Percentiles rank a stretch among this genome's conserved stretches.
Evolutionary conservation across 2,888 invertebrate species (phyloP).

Genomic region (Rosalia funebris): DNA sequence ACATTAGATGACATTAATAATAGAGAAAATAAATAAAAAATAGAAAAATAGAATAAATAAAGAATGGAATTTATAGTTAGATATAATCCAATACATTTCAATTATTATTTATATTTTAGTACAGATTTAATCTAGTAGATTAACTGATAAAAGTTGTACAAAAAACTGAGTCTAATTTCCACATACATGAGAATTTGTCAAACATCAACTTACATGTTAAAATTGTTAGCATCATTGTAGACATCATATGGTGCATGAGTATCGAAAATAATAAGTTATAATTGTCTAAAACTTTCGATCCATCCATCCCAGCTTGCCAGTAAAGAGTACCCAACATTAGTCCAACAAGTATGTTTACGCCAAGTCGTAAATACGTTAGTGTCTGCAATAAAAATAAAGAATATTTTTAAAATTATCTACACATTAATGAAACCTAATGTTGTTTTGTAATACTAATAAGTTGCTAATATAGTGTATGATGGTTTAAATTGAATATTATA

Average conservation of each 20-base stretch:
- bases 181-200: too few relatives aligned
- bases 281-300: constrained; percentile 81
- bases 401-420: neutral
- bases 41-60: constrained; percentile 2
- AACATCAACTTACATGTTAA: constrained; percentile 85
- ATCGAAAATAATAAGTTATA: constrained; percentile 91
- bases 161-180: too few relatives aligned
- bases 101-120: too few relatives aligned
- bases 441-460: too few relatives aligned
- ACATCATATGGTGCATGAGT: constrained; percentile 92
- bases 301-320: constrained; percentile 78
- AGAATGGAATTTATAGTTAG: too few relatives aligned
- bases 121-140: too few relatives aligned
- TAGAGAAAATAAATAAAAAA: neutral
- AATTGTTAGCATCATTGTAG: constrained; percentile 90
- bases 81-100: too few relatives aligned
- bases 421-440: too few relatives aligned
- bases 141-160: too few relatives aligned
- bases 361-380: constrained; percentile 79
- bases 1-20: neutral
- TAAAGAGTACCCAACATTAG: constrained; percentile 82
- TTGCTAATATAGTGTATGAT: too few relatives aligned
- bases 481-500: too few relatives aligned
- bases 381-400: constrained; percentile 67
- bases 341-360: constrained; percentile 79